These are phyloP conservation scores for Myoxocephalus aenaeus DNA, from an alignment of 2,797 vertebrate species.

Conservation along the genomic window DNA sequence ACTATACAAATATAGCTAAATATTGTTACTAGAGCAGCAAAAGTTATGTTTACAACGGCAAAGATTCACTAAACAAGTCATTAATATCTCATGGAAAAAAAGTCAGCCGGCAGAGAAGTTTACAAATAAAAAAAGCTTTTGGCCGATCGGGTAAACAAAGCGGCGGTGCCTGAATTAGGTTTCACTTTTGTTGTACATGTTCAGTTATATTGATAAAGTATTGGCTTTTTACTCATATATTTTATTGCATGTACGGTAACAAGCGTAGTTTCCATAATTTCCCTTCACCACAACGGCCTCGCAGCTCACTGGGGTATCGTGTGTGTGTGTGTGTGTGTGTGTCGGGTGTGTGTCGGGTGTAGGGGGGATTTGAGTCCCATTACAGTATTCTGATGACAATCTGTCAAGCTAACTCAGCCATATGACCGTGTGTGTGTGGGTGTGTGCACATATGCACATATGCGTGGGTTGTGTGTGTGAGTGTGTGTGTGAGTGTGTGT, in stretches of 20 bases:
- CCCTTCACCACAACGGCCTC: neutral
- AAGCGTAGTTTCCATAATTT: neutral
- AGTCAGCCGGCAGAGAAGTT: neutral
- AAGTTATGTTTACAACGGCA: neutral
- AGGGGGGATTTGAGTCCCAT: constrained; percentile 63
- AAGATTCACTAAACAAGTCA: neutral
- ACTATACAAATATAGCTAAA: neutral
- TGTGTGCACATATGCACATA: neutral
- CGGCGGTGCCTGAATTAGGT: neutral
- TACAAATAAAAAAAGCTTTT: neutral
- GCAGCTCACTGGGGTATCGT: no score
- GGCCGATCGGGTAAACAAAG: neutral
- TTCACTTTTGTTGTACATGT: no score
- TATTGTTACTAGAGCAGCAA: neutral
- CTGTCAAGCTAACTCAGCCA: constrained; percentile 79
- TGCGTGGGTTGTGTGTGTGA: constrained; percentile 28
- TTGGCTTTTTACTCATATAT: no score
- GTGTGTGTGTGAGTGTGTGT: neutral
- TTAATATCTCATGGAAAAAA: neutral
- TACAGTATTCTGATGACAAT: constrained; percentile 80
- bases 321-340: constrained; percentile 15
- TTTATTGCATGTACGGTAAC: neutral
- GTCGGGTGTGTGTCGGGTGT: no score
- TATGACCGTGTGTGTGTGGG: constrained; percentile 63
- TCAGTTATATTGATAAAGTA: no score